phyloP scores from a whole-genome alignment of 2,888 invertebrate genomes.

The Perizoma flavofasciatum region DNA sequence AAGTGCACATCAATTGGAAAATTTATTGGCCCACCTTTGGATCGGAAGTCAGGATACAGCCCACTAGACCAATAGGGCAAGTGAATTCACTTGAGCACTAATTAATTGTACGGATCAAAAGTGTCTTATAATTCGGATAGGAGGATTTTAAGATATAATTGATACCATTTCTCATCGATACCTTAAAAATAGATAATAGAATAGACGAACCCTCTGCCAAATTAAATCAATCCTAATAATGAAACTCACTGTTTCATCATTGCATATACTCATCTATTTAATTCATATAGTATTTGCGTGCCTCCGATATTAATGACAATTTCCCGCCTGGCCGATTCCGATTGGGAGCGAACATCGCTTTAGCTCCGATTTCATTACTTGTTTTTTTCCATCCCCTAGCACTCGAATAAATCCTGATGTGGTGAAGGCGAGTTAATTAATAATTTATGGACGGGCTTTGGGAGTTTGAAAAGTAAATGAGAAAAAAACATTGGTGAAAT shows the following conservation, averaged over 20 bases:
- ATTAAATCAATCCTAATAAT: too few relatives aligned
- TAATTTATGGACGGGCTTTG: conserved; percentile 62
- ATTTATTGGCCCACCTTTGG: too few relatives aligned
- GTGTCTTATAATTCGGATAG: too few relatives aligned
- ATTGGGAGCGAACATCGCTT: conserved; percentile 58
- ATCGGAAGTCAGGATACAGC: too few relatives aligned
- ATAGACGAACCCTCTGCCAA: too few relatives aligned
- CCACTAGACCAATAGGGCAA: too few relatives aligned
- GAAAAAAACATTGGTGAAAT: conserved; percentile 14
- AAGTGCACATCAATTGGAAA: too few relatives aligned
- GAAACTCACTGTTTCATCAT: not conserved
- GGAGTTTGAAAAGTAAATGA: conserved; percentile 31
- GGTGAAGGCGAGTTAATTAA: conserved; percentile 74
- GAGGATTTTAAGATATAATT: too few relatives aligned
- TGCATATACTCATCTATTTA: not conserved
- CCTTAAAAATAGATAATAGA: too few relatives aligned
- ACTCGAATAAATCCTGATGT: conserved; percentile 70
- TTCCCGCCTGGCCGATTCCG: conserved; percentile 61
- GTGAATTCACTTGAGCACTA: too few relatives aligned
- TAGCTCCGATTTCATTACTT: conserved; percentile 73
- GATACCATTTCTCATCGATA: too few relatives aligned
- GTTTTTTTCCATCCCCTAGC: conserved; percentile 68
- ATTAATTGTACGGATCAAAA: too few relatives aligned
- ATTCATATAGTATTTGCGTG: conserved; percentile 43
- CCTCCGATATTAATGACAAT: conserved; percentile 71